Percentiles rank a stretch among this genome's conserved stretches.
phyloP scores from a whole-genome alignment of 2,113 vertebrate species.

The Tretioscincus oriximinensis region DNA sequence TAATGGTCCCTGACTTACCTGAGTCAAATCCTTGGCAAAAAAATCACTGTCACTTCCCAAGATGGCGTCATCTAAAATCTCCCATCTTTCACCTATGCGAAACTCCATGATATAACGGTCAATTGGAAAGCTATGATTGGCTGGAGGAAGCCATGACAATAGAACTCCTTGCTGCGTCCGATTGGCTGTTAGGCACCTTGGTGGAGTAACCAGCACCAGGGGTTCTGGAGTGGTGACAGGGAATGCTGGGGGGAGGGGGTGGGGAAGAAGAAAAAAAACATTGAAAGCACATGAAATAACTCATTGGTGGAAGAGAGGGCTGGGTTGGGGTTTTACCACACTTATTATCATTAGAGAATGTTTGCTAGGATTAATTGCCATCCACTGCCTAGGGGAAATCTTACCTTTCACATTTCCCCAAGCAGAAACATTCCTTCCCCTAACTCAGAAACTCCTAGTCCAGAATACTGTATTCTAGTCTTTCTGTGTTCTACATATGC shows the following conservation, averaged over 20 bases:
- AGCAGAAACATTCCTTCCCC: no score
- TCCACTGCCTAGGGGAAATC: no score
- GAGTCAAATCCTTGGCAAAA: slow-evolving; percentile 94
- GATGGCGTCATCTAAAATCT: slow-evolving; percentile 91
- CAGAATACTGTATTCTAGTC: no score
- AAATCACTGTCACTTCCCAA: slow-evolving; percentile 87
- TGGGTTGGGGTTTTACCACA: neutral
- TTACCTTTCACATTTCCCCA: no score
- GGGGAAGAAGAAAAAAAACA: neutral
- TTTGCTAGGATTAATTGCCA: no score
- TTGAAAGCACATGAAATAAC: neutral
- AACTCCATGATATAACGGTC: slow-evolving; percentile 97
- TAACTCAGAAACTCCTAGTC: no score
- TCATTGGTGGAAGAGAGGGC: neutral
- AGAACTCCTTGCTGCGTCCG: slow-evolving; percentile 98
- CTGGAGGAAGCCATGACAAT: slow-evolving; percentile 95
- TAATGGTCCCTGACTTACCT: slow-evolving; percentile 71
- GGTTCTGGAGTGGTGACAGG: slow-evolving; percentile 98
- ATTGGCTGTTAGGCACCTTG: slow-evolving; percentile 99
- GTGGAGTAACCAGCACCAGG: slow-evolving; percentile 99
- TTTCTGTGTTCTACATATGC: no score
- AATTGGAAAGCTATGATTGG: slow-evolving; percentile 94
- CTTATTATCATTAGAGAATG: neutral
- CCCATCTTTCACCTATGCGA: slow-evolving; percentile 93
- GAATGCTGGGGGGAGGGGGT: slow-evolving; percentile 77